These are phyloP conservation scores for Molanna angustata DNA, from an alignment of 2,888 invertebrate genomes.

Conservation along the genomic window DNA sequence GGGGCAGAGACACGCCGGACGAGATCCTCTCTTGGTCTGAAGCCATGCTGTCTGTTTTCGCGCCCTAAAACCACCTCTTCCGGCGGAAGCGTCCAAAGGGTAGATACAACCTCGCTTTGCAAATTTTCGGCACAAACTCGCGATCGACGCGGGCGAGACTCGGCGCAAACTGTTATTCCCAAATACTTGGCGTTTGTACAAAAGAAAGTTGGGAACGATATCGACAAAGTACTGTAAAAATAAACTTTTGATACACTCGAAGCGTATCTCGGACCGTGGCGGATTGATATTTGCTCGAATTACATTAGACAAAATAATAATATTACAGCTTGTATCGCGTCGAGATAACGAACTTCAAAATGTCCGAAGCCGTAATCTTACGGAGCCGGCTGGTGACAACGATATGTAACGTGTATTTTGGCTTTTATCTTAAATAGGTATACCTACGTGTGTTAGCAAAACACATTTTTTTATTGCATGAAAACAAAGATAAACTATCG, in stretches of 20 bases:
- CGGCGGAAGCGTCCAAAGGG: not conserved
- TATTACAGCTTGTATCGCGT: no score
- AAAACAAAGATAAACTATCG: no score
- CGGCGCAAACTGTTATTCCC: not conserved
- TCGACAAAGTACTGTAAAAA: not conserved
- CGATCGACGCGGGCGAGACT: not conserved
- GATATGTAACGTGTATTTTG: no score
- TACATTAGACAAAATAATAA: not conserved
- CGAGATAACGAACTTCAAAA: constrained; percentile 12
- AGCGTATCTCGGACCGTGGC: not conserved
- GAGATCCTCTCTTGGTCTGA: constrained; percentile 55
- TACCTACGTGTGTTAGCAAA: no score
- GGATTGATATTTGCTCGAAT: not conserved
- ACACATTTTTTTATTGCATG: no score
- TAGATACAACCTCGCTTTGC: not conserved
- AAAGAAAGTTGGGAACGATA: constrained; percentile 1
- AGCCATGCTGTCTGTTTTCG: constrained; percentile 12
- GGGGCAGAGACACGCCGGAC: constrained; percentile 62
- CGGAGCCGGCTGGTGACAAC: constrained; percentile 9
- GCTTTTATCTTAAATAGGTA: no score
- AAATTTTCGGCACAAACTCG: not conserved
- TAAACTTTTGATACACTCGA: no score
- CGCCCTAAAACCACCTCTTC: not conserved
- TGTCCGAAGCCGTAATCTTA: constrained; percentile 1
- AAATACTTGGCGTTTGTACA: constrained; percentile 7